phyloP scores from a whole-genome alignment of 2,888 invertebrate genomes.

The Pyrgus malvae region DNA sequence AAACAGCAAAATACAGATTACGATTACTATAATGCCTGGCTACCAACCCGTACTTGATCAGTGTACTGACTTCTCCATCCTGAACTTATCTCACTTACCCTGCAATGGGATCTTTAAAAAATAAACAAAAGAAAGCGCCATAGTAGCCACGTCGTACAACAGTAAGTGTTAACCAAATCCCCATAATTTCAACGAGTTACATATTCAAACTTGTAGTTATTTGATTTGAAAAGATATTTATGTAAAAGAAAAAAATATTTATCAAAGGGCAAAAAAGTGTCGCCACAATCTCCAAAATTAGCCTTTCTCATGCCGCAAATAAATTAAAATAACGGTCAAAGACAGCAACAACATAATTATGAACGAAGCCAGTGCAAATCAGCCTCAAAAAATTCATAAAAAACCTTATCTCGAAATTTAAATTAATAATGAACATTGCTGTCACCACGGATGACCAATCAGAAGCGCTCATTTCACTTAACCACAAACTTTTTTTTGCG shows the following conservation, averaged over 20 bases:
- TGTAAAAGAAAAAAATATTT: neutral
- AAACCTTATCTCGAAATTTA: constrained; percentile 27
- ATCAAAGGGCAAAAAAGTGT: constrained; percentile 4
- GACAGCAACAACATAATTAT: constrained; percentile 31
- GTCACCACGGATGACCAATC: constrained; percentile 35
- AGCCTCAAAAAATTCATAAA: constrained; percentile 19
- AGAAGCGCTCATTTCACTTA: constrained; percentile 30
- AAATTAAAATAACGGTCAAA: constrained; percentile 30
- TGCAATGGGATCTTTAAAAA: too few relatives aligned
- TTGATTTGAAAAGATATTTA: too few relatives aligned
- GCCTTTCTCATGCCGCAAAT: constrained; percentile 28
- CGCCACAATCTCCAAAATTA: constrained; percentile 27
- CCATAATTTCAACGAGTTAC: too few relatives aligned
- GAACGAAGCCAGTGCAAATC: constrained; percentile 25
- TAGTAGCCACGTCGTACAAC: too few relatives aligned
- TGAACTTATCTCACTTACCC: too few relatives aligned
- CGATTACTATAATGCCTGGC: too few relatives aligned
- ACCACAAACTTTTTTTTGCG: constrained; percentile 20
- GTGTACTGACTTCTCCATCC: too few relatives aligned
- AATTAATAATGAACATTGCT: constrained; percentile 32
- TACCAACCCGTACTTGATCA: too few relatives aligned
- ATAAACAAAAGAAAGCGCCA: too few relatives aligned
- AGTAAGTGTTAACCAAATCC: too few relatives aligned
- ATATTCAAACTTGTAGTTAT: too few relatives aligned
- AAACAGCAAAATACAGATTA: too few relatives aligned